phyloP scores from a whole-genome alignment of 2,888 invertebrate genomes.

The Baronia brevicornis region DNA sequence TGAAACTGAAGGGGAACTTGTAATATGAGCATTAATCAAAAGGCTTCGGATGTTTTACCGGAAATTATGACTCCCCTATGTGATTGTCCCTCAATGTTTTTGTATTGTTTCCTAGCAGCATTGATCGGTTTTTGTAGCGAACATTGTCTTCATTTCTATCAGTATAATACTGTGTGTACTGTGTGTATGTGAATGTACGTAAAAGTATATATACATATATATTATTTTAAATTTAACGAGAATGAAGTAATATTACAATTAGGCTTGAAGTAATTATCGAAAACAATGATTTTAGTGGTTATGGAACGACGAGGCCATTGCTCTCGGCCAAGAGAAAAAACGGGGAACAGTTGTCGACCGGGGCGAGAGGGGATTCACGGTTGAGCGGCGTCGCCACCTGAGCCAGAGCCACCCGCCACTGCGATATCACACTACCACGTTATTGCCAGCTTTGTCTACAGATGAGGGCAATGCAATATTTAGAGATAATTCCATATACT shows the following conservation, averaged over 20 bases:
- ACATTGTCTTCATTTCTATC: too few relatives aligned
- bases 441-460: conserved; percentile 15
- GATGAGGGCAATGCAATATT: conserved; percentile 12
- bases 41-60: conserved; percentile 49
- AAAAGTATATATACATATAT: too few relatives aligned
- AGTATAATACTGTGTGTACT: too few relatives aligned
- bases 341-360: conserved; percentile 60
- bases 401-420: conserved; percentile 30
- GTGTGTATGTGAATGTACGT: too few relatives aligned
- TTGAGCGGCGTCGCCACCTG: conserved; percentile 64
- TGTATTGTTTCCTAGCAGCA: conserved; percentile 61
- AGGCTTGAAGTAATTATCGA: conserved; percentile 15
- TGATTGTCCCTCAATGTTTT: conserved; percentile 44
- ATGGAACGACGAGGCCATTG: conserved; percentile 42
- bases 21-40: conserved; percentile 12
- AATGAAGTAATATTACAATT: conserved; percentile 22
- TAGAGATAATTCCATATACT: conserved; percentile 6
- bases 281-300: conserved; percentile 19
- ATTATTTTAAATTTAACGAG: conserved; percentile 24
- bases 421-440: conserved; percentile 30
- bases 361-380: conserved; percentile 56
- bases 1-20: conserved; percentile 2
- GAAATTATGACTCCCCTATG: conserved; percentile 60
- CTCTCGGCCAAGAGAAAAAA: conserved; percentile 55
- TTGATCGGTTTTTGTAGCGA: too few relatives aligned